Evolutionary conservation across 2,888 invertebrate species (phyloP).

Genomic region (Bombylius discolor): DNA sequence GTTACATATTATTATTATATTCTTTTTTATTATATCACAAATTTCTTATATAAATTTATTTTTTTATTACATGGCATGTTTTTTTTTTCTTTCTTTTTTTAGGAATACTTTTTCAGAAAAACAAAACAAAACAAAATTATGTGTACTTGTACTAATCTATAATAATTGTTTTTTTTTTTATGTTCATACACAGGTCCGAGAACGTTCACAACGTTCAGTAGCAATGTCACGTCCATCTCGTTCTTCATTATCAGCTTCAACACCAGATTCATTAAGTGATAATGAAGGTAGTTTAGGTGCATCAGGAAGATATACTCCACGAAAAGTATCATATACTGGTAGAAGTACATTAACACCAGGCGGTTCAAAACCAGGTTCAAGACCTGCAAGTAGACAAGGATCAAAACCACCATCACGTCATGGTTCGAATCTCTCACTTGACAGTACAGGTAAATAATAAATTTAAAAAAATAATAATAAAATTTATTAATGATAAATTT

Average conservation of each 20-base stretch:
- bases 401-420: constrained; percentile 89
- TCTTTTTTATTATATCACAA: too few species aligned
- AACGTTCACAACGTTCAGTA: constrained; percentile 80
- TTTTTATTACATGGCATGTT: too few species aligned
- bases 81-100: too few species aligned
- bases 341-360: constrained; percentile 58
- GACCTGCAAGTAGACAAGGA: constrained; percentile 73
- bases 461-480: constrained; percentile 12
- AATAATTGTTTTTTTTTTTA: too few species aligned
- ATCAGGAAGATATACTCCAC: constrained; percentile 48
- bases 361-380: constrained; percentile 70
- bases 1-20: too few species aligned
- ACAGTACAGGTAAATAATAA: constrained; percentile 59
- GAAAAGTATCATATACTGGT: constrained; percentile 46
- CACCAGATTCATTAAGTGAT: constrained; percentile 79
- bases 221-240: constrained; percentile 75
- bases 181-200: constrained; percentile 64
- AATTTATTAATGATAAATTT: too few species aligned
- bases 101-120: too few species aligned
- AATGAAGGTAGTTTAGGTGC: constrained; percentile 68
- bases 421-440: constrained; percentile 81
- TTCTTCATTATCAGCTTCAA: constrained; percentile 71
- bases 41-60: too few species aligned
- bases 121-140: too few species aligned
- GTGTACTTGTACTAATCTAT: too few species aligned